phyloP scores from a whole-genome alignment of 1,140 invertebrate genomes.

The Drosophila bocqueti region DNA sequence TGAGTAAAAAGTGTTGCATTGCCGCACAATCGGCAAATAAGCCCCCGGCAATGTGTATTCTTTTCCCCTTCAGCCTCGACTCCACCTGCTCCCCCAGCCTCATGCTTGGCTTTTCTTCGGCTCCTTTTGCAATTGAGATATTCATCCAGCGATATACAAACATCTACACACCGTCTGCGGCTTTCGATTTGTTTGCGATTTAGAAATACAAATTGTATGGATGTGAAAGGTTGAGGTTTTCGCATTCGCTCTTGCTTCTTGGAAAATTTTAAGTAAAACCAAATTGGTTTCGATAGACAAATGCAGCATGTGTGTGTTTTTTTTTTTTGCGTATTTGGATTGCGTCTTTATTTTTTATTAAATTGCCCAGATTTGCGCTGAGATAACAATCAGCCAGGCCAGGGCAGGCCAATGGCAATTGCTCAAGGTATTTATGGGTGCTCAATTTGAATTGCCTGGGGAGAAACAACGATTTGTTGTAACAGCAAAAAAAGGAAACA shows the following conservation, averaged over 20 bases:
- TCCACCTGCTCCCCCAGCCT: neutral
- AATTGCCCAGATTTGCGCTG: slow-evolving; percentile 69
- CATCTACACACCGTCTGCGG: slow-evolving; percentile 37
- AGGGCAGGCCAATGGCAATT: slow-evolving; percentile 18
- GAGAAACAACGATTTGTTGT: slow-evolving; percentile 20
- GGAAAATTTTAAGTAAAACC: slow-evolving; percentile 54
- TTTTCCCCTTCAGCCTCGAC: slow-evolving; percentile 2
- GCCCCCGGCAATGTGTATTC: slow-evolving; percentile 49
- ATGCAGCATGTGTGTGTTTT: slow-evolving; percentile 21
- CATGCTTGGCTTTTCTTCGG: slow-evolving; percentile 10
- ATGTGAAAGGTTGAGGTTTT: slow-evolving; percentile 27
- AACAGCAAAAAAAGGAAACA: neutral
- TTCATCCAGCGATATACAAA: slow-evolving; percentile 22
- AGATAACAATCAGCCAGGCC: slow-evolving; percentile 47
- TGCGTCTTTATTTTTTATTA: slow-evolving; percentile 66
- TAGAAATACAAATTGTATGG: slow-evolving; percentile 56
- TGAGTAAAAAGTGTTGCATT: slow-evolving; percentile 67
- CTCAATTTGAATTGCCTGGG: slow-evolving; percentile 24
- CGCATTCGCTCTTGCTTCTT: slow-evolving; percentile 15
- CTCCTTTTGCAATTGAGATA: slow-evolving; percentile 35
- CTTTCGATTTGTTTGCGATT: slow-evolving; percentile 62
- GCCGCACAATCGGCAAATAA: slow-evolving; percentile 54
- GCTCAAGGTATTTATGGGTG: slow-evolving; percentile 45
- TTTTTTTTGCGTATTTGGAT: neutral
- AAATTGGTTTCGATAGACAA: slow-evolving; percentile 57